Percentiles rank a stretch among this genome's conserved stretches.
Evolutionary conservation across 2,113 vertebrate genomes (phyloP).

Genomic region (Macrotis lagotis): DNA sequence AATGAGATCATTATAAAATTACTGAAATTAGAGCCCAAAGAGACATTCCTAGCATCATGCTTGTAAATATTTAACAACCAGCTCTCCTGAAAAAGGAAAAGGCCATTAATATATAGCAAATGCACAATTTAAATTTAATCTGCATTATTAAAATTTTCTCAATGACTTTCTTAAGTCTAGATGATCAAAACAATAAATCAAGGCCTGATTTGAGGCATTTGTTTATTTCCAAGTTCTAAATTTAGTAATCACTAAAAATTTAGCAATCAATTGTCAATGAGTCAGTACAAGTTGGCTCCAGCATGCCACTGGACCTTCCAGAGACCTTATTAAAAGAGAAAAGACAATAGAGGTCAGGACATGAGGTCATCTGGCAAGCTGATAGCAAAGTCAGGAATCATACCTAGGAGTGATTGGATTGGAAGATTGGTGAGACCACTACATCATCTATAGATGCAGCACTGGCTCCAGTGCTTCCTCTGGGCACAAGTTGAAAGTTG

Average conservation of each 20-base stretch:
- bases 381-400: neutral
- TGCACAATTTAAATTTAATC: neutral
- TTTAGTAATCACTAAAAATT: neutral
- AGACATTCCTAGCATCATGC: neutral
- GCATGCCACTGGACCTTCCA: neutral
- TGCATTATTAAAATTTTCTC: neutral
- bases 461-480: neutral
- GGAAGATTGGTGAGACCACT: neutral
- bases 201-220: neutral
- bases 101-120: neutral
- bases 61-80: constrained; percentile 1
- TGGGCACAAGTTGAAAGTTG: neutral
- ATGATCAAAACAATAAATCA: neutral
- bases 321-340: neutral
- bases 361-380: neutral
- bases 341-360: neutral
- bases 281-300: neutral
- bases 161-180: neutral
- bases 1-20: neutral
- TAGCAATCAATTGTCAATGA: neutral
- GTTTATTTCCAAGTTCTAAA: neutral
- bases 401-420: neutral
- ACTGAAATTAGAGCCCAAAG: neutral
- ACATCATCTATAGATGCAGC: neutral
- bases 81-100: neutral